phyloP scores from a whole-genome alignment of 2,888 invertebrate genomes.

The Geotrupes spiniger region DNA sequence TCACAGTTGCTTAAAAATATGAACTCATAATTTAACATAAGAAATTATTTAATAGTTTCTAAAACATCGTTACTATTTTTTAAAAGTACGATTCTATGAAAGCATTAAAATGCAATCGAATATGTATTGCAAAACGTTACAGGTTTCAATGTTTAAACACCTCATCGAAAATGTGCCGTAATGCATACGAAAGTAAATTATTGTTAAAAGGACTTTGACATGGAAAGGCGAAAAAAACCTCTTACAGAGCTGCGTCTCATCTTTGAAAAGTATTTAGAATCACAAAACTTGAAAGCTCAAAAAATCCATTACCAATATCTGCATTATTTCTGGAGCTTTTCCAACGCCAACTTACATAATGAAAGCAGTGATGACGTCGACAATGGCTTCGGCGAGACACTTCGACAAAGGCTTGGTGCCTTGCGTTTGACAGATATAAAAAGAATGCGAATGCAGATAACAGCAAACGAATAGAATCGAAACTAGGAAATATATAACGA shows the following conservation, averaged over 20 bases:
- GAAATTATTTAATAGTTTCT: no score
- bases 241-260: background rate
- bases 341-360: slow-evolving; percentile 49
- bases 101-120: no score
- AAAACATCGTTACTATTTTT: no score
- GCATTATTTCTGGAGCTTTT: slow-evolving; percentile 48
- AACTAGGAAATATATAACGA: slow-evolving; percentile 16
- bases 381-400: slow-evolving; percentile 47
- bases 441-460: slow-evolving; percentile 38
- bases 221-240: slow-evolving; percentile 1
- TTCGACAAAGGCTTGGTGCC: slow-evolving; percentile 41
- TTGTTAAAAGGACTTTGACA: background rate
- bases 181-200: slow-evolving; percentile 1
- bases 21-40: no score
- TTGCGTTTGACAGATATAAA: slow-evolving; percentile 50
- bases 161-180: background rate
- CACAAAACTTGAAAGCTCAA: slow-evolving; percentile 43
- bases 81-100: no score
- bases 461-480: slow-evolving; percentile 30
- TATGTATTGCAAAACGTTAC: no score
- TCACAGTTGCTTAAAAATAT: no score
- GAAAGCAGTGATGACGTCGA: slow-evolving; percentile 46
- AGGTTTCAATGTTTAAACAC: no score
- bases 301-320: slow-evolving; percentile 50
- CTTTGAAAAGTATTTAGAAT: slow-evolving; percentile 35